Base-by-base conservation (phyloP, 2,888 invertebrate species). In the Unio delphinus region DNA sequence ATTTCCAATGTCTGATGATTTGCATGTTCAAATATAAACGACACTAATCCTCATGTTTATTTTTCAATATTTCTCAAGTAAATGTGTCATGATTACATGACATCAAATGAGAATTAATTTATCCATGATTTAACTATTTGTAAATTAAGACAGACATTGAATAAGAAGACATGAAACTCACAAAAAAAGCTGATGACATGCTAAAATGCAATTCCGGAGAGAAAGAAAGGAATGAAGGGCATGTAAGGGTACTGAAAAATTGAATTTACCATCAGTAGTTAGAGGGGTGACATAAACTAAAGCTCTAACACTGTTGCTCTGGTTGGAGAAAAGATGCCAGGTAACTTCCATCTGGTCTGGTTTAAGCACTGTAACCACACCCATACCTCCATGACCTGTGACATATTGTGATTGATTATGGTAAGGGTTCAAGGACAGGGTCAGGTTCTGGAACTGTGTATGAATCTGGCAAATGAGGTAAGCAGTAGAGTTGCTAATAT, bases 401-500 rank as follows among this genome's bases (percentile, higher is more conserved):
- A 74, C 67, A 3, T 78, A 68, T 15, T 68, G 71, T 28, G 59
- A 69, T n/a, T 68, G 55, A 3, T 64, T 17, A 30, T 74, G 62
- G 7, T 62, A 30, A 20, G 69, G 58, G 62, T 64, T 64, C 55
- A 69, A 45, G 11, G 83, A 82, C 28, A 83, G 64, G 15, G 76
- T 76, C 8, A 83, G n/a, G 30, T 79, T 72, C 20, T 70, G 60
- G 17, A 30, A 58, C 30, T 80, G 83, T 7, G 75, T 65, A 55
- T 83, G 83, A 28, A 74, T 77, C 56, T 83, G 79, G 68, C 76
- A 78, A 17, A 77, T 64, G 23, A 77, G 69, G 67, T 72, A 78
- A 23, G 68, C 61, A 0, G 67, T 64, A 28, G 45, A 56, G 4
- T 7, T 2, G 18, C 55, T 18, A 17, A 64, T 34, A 58, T 55